A percentile compares a stretch with the other conserved stretches of the same genome.
Conservation (phyloP, 2,888 invertebrate genomes). For the Scaptomyza flava region DNA sequence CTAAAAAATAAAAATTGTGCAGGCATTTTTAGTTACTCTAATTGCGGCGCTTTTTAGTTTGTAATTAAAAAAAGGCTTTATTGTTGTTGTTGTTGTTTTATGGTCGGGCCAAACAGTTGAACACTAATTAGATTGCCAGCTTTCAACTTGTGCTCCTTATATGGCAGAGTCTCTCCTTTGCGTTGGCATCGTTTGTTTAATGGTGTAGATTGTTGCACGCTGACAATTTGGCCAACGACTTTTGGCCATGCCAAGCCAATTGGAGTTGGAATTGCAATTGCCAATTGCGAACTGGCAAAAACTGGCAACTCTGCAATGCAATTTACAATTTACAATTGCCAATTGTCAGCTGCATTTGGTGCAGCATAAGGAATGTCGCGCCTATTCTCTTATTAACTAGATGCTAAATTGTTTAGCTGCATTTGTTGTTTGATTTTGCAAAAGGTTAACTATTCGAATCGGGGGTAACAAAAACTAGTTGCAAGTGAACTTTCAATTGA, state of each 20-base stretch:
- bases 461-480: neutral
- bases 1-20: slow-evolving; percentile 20
- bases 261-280: slow-evolving; percentile 43
- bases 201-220: slow-evolving; percentile 80
- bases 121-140: slow-evolving; percentile 79
- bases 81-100: slow-evolving; percentile 4
- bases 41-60: slow-evolving; percentile 59
- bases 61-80: slow-evolving; percentile 77
- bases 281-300: slow-evolving; percentile 21
- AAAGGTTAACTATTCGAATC: slow-evolving; percentile 27
- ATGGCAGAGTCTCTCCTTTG: slow-evolving; percentile 40
- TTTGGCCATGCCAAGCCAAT: slow-evolving; percentile 59
- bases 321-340: slow-evolving; percentile 8
- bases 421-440: slow-evolving; percentile 8
- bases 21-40: slow-evolving; percentile 58
- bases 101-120: slow-evolving; percentile 49
- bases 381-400: slow-evolving; percentile 71
- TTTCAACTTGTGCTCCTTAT: slow-evolving; percentile 53
- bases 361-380: slow-evolving; percentile 71
- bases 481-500: neutral
- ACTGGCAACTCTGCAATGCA: slow-evolving; percentile 1
- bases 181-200: slow-evolving; percentile 78
- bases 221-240: slow-evolving; percentile 71
- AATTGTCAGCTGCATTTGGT: slow-evolving; percentile 70
- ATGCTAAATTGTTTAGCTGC: slow-evolving; percentile 64